Evolutionary conservation across 2,113 vertebrate species (phyloP), one percentile per base, ranked within the genome.

Genomic region (Danionella cerebrum): DNA sequence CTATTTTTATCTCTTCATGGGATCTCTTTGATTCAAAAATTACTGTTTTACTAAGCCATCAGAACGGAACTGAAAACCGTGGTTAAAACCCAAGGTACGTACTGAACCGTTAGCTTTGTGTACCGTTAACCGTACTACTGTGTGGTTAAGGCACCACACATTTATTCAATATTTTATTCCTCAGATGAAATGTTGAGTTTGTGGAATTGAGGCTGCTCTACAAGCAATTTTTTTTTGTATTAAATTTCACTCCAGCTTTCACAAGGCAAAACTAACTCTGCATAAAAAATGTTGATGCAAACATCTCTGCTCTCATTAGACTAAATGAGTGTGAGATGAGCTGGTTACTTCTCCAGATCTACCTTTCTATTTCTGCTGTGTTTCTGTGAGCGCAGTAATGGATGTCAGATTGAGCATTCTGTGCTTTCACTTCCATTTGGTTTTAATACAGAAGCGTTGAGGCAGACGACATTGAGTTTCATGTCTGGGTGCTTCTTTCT

Each of bases 401-500:
- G 72, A 68, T 78, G 71, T 72, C 59, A 70, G 54, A 75, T 73
- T 45, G 57, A 64, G 73, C 57, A 59, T 74, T 70, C 48, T 39
- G 67, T 57, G 64, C 65, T 65, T 41, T 69, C n/a, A 48, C 73
- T 63, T 41, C 58, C 39, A 72, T 73, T 65, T 59, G 60, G 64
- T 60, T 69, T 77, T 71, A 73, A 77, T 73, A 71, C 70, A 75
- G 72, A 76, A 16, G 54, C 52, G 54, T 45, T 71, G 70, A 69
- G 69, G 77, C 67, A 65, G 50, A 71, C 51, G 58, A 74, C 78
- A 74, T 63, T 42, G 65, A 63, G 64, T 77, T 77, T 80, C 73
- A 77, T 73, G 73, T 71, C 65, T 77, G 72, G 66, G 55, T 71
- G 73, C 48, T 42, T 75, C 57, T 36, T 60, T 59, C 60, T 69